phyloP scores from a whole-genome alignment of 2,113 vertebrate genomes.

The Saimiri boliviensis region DNA sequence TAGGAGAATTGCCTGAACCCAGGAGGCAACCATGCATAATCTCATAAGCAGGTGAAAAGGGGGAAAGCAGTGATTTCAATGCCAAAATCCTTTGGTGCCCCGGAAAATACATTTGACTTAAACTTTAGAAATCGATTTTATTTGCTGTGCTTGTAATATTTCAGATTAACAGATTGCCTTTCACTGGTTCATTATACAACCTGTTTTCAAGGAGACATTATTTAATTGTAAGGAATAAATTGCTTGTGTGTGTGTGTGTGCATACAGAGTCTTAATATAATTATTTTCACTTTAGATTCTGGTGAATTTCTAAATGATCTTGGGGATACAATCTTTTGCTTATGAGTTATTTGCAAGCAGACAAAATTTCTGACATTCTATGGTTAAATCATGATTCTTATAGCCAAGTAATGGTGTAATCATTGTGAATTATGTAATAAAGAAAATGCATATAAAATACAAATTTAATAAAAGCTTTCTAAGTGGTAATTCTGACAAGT shows the following conservation, averaged over 20 bases:
- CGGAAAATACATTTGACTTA: slow-evolving; percentile 40
- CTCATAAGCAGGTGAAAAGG: background rate
- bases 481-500: slow-evolving; percentile 43
- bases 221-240: slow-evolving; percentile 50
- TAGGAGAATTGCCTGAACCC: no score
- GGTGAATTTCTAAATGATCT: slow-evolving; percentile 46
- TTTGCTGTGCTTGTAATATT: slow-evolving; percentile 27
- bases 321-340: background rate
- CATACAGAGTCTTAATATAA: background rate
- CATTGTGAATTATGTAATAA: slow-evolving; percentile 37
- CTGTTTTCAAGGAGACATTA: slow-evolving; percentile 16
- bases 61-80: slow-evolving; percentile 58
- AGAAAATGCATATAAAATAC: background rate
- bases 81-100: slow-evolving; percentile 11
- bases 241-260: background rate
- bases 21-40: slow-evolving; percentile 32
- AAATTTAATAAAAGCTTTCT: slow-evolving; percentile 49
- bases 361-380: slow-evolving; percentile 24
- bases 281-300: slow-evolving; percentile 22
- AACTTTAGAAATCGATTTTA: slow-evolving; percentile 48
- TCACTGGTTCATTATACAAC: slow-evolving; percentile 26
- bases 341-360: slow-evolving; percentile 37
- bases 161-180: slow-evolving; percentile 41
- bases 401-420: slow-evolving; percentile 31
- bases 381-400: slow-evolving; percentile 60